Percentiles rank a stretch among this genome's conserved stretches.
These are phyloP conservation scores for Dallia pectoralis DNA, from an alignment of 2,797 vertebrate species.

Conservation along the genomic window DNA sequence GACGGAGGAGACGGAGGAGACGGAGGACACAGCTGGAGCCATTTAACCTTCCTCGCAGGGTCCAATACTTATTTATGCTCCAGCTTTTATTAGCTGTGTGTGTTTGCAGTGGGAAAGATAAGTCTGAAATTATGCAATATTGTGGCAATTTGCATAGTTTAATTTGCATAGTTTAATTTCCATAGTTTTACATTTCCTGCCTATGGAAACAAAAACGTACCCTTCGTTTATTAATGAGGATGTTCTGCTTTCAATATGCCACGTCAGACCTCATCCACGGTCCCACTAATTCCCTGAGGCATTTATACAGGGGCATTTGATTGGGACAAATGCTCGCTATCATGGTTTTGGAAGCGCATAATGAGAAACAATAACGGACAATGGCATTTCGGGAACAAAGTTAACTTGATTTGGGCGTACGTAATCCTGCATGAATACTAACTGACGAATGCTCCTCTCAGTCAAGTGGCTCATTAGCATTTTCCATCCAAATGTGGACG, in stretches of 20 bases:
- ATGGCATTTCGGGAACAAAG: background rate
- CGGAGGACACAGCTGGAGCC: slow-evolving; percentile 52
- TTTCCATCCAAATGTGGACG: too few relatives aligned
- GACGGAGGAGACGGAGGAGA: slow-evolving; percentile 16
- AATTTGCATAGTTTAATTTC: slow-evolving; percentile 41
- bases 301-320: slow-evolving; percentile 6
- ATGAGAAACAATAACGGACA: background rate
- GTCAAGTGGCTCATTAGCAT: too few relatives aligned
- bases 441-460: too few relatives aligned
- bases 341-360: background rate
- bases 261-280: background rate
- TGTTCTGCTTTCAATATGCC: slow-evolving; percentile 19
- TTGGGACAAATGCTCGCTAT: slow-evolving; percentile 13
- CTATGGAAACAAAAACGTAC: slow-evolving; percentile 18
- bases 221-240: slow-evolving; percentile 25
- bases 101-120: slow-evolving; percentile 38
- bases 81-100: slow-evolving; percentile 40
- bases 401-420: background rate
- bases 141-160: slow-evolving; percentile 25
- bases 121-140: slow-evolving; percentile 29
- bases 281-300: background rate
- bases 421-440: background rate
- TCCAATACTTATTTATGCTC: slow-evolving; percentile 47
- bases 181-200: slow-evolving; percentile 37
- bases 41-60: slow-evolving; percentile 54